Evolutionary conservation across 2,113 vertebrate species (phyloP).

Genomic region (Excalfactoria chinensis): DNA sequence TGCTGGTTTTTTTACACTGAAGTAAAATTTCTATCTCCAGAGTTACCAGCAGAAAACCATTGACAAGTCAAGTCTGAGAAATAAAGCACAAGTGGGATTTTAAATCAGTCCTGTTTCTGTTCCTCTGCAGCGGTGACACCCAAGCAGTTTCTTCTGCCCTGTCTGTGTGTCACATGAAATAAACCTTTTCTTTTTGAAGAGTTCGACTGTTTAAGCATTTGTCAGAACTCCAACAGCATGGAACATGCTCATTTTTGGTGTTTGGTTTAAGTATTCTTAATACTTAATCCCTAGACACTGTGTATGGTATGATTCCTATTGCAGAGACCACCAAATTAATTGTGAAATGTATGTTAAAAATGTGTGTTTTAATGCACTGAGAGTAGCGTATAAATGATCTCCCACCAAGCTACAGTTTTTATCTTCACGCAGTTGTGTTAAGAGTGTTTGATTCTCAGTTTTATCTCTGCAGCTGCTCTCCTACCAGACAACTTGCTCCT

Average conservation of each 20-base stretch:
- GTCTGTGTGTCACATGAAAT: background rate
- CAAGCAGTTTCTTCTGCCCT: background rate
- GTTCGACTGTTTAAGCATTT: background rate
- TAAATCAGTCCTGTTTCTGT: background rate
- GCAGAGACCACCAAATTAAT: background rate
- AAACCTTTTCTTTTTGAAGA: background rate
- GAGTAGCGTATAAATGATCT: background rate
- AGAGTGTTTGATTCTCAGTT: background rate
- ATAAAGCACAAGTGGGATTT: background rate
- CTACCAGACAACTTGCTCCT: background rate
- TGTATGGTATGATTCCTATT: background rate
- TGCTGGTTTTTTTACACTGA: background rate
- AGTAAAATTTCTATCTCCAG: background rate
- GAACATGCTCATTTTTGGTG: background rate
- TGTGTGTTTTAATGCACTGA: background rate
- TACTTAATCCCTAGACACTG: background rate
- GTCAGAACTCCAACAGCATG: background rate
- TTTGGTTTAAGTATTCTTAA: fast-evolving
- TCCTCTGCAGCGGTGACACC: background rate
- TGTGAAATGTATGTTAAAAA: background rate
- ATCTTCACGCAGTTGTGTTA: fast-evolving
- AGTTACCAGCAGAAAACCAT: background rate
- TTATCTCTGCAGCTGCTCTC: slow-evolving; percentile 40
- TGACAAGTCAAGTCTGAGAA: background rate
- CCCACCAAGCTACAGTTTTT: background rate